phyloP scores from a whole-genome alignment of 2,113 vertebrate genomes.

The Mustela nigripes region DNA sequence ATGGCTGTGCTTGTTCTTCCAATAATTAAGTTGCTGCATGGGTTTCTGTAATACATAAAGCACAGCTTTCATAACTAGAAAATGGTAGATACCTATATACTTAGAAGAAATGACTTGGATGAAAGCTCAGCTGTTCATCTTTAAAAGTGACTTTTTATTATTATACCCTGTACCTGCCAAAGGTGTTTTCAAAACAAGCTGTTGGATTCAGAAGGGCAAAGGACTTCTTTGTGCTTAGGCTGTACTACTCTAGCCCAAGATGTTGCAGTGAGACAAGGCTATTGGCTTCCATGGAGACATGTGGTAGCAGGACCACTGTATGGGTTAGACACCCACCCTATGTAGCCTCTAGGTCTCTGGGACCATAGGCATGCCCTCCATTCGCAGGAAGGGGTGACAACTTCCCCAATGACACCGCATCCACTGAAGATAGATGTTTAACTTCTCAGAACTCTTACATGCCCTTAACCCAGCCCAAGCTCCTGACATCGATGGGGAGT shows the following conservation, averaged over 20 bases:
- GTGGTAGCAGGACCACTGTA: not conserved
- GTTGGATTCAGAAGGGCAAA: constrained; percentile 29
- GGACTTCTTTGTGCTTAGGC: not conserved
- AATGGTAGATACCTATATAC: not conserved
- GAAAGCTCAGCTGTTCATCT: constrained; percentile 30
- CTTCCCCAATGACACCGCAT: not conserved
- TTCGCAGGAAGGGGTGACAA: not conserved
- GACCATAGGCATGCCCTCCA: not conserved
- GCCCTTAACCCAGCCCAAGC: not conserved
- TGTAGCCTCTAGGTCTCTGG: not conserved
- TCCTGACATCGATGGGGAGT: not conserved
- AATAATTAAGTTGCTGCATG: constrained; percentile 2
- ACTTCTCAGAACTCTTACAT: not conserved
- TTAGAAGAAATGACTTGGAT: constrained; percentile 18
- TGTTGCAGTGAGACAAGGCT: not conserved
- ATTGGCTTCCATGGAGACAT: not conserved
- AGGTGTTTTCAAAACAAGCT: not conserved
- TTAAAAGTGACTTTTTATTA: not conserved
- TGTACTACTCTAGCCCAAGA: not conserved
- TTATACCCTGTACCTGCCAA: not conserved
- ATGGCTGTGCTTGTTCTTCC: not conserved
- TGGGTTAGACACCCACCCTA: not conserved
- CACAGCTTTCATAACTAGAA: constrained; percentile 36
- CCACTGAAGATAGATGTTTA: not conserved
- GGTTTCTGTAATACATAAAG: constrained; percentile 6